A percentile compares a stretch with the other conserved stretches of the same genome.
Conservation (phyloP, 2,113 vertebrate genomes). For the Aramus guarauna region DNA sequence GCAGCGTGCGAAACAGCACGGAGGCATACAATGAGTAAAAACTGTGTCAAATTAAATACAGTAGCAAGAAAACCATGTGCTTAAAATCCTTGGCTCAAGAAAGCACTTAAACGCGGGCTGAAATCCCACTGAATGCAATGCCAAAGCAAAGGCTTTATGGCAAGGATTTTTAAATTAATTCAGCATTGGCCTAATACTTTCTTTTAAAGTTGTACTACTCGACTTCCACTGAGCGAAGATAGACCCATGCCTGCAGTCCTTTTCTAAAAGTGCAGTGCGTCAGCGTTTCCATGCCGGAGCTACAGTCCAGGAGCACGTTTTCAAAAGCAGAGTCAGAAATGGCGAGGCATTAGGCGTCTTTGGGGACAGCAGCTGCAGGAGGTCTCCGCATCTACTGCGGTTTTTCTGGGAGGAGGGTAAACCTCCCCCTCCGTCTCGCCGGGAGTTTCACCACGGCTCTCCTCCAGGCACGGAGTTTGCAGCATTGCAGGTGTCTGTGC, state of each 20-base stretch:
- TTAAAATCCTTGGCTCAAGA: background rate
- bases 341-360: background rate
- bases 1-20: background rate
- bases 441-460: background rate
- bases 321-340: background rate
- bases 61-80: conserved; percentile 12
- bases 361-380: background rate
- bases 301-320: background rate
- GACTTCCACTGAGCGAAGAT: background rate
- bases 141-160: background rate
- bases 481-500: background rate
- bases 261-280: background rate
- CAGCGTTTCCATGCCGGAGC: background rate
- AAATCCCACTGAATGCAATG: background rate
- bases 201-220: background rate
- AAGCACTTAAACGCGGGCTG: background rate
- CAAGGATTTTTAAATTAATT: conserved; percentile 6
- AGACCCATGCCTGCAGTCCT: background rate
- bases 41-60: conserved; percentile 41
- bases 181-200: background rate
- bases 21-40: conserved; percentile 35
- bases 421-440: background rate
- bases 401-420: background rate
- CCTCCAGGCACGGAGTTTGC: background rate
- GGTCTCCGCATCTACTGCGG: rapidly evolving